Conservation (phyloP, 2,888 invertebrate species). For the Erebia palarica region DNA sequence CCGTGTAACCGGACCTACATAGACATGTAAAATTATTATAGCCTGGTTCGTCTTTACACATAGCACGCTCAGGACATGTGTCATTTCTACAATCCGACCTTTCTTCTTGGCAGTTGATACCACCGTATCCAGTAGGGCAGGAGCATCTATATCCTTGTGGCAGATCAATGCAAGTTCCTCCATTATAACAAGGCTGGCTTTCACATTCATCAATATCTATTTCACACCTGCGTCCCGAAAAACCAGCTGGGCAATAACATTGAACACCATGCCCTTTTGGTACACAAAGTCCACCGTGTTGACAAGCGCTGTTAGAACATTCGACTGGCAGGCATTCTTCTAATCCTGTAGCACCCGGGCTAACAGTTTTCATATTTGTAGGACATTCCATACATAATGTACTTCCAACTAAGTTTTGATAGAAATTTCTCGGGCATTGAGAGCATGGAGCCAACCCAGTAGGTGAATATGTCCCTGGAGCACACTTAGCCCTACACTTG, state of each 20-base stretch:
- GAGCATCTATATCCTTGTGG: conserved; percentile 96
- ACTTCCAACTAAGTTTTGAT: conserved; percentile 92
- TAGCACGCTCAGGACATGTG: conserved; percentile 96
- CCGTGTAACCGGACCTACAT: conserved; percentile 97
- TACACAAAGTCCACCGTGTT: conserved; percentile 95
- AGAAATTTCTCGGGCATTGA: conserved; percentile 95
- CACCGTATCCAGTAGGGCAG: conserved; percentile 93
- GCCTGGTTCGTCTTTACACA: conserved; percentile 98
- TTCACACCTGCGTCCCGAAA: conserved; percentile 96
- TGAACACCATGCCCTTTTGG: conserved; percentile 94
- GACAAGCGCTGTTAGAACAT: conserved; percentile 93
- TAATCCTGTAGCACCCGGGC: conserved; percentile 89
- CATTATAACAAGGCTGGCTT: conserved; percentile 96
- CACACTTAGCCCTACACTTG: conserved; percentile 93
- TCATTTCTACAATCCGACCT: conserved; percentile 93
- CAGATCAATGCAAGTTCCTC: conserved; percentile 94
- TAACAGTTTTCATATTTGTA: conserved; percentile 93
- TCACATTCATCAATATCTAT: conserved; percentile 97
- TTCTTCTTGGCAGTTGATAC: conserved; percentile 97
- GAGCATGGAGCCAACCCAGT: conserved; percentile 97
- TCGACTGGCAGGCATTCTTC: conserved; percentile 94
- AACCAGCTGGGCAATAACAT: conserved; percentile 97
- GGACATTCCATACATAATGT: conserved; percentile 95
- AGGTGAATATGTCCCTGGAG: conserved; percentile 94
- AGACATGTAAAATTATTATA: conserved; percentile 95